Percentiles rank a stretch among this genome's conserved stretches.
These are phyloP conservation scores for Rhea pennata DNA, from an alignment of 2,113 vertebrate species.

Conservation along the genomic window DNA sequence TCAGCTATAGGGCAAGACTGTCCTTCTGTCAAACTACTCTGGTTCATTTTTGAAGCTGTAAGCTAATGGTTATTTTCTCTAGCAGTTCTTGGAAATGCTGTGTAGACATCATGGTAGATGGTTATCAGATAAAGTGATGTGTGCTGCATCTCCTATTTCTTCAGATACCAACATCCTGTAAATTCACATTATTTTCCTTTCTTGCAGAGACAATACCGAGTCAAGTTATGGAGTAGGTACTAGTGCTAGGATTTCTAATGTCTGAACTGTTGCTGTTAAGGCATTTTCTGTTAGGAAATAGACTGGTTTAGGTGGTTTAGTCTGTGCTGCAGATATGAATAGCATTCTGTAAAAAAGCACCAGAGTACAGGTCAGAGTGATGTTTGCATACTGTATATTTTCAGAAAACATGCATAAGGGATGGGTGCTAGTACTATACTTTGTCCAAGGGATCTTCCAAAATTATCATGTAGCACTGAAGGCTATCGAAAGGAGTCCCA, in stretches of 20 bases:
- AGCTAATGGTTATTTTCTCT: background rate
- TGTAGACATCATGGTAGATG: background rate
- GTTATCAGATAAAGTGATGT: background rate
- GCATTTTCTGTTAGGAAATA: background rate
- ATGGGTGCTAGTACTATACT: background rate
- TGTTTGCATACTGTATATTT: background rate
- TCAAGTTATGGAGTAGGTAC: background rate
- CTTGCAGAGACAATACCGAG: background rate
- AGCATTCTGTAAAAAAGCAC: background rate
- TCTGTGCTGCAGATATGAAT: background rate
- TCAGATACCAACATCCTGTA: background rate
- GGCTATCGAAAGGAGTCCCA: background rate
- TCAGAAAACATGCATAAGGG: background rate
- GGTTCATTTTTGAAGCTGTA: conserved; percentile 5
- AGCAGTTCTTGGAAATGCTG: background rate
- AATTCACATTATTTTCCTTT: background rate
- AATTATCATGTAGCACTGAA: background rate
- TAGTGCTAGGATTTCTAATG: background rate
- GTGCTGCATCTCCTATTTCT: background rate
- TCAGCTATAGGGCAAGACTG: background rate
- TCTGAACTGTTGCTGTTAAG: background rate
- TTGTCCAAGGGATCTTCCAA: background rate
- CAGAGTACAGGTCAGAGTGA: background rate
- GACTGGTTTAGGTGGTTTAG: background rate
- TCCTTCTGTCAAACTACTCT: background rate